phyloP scores from a whole-genome alignment of 2,113 vertebrate species.

The Aix galericulata region DNA sequence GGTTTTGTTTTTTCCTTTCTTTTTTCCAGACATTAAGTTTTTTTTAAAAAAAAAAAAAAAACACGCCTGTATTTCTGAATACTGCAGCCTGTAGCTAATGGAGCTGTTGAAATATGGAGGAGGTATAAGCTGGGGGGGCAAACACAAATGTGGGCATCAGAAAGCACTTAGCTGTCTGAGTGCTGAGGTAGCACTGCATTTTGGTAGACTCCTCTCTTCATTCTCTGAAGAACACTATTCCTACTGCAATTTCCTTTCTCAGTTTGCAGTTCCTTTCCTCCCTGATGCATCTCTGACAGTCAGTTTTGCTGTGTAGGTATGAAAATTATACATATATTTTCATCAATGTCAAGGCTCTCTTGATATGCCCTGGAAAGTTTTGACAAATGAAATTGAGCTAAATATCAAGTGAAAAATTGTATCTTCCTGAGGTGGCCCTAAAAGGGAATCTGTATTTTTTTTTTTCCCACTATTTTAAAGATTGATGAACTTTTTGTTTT shows the following conservation, averaged over 20 bases:
- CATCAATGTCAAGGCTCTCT: background rate
- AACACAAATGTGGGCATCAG: background rate
- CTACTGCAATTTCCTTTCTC: background rate
- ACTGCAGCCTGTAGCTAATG: background rate
- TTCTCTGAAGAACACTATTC: background rate
- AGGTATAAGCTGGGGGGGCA: background rate
- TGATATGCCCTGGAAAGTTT: background rate
- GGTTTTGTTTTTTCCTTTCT: background rate
- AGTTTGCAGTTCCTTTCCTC: background rate
- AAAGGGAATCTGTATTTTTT: background rate
- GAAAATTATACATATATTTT: background rate
- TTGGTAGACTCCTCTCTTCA: background rate
- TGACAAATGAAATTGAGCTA: background rate
- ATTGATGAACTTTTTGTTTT: rapidly evolving
- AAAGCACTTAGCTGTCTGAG: background rate
- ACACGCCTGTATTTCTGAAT: background rate
- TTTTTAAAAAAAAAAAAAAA: background rate
- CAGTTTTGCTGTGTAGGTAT: background rate
- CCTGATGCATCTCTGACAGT: background rate
- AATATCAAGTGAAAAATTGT: background rate
- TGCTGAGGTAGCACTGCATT: background rate
- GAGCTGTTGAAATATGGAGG: background rate
- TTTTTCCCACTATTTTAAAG: background rate
- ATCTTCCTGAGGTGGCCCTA: background rate
- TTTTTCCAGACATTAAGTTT: background rate